Base-by-base conservation (phyloP, 2,113 vertebrate genomes). In the Sorex fumeus region DNA sequence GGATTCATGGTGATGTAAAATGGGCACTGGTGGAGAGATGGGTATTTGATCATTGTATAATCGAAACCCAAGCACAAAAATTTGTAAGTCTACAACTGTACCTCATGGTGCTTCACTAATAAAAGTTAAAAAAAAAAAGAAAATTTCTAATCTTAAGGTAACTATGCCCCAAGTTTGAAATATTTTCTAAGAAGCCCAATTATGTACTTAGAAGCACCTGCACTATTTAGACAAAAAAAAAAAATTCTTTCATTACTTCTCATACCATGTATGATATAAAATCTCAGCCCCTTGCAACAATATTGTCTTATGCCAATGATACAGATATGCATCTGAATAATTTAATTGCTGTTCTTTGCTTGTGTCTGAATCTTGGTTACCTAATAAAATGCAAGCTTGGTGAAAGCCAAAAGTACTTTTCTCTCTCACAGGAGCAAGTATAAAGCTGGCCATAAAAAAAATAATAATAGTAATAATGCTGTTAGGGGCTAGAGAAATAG, bases 401-500 rank as follows among this genome's bases (percentile, higher is more conserved):
- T 30, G 9, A 94, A 90, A 47, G 47, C 69, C 90, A 95, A 91
- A 92, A 86, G n/a, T 88, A 94, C 45, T 47, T 50, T 28, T 50
- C 21, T 81, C 36, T 93, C 40, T 81, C 45, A 36, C 3, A 25
- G 25, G 67, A 47, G 2, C 2, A 64, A 76, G 28, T 89, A 89
- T 27, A 86, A 87, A 45, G 47, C 40, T 87, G 57, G 40, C 1
- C 74, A 75, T 18, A 76, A 9, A 64, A 84, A 87, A 80, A 36
- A 85, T 66, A n/a, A n/a, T n/a, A n/a, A n/a, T n/a, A n/a, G n/a
- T n/a, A n/a, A n/a, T n/a, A n/a, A n/a, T 40, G 40, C 40, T 40
- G 40, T 40, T 40, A 40, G 40, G 40, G 40, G 40, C 40, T 40
- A 40, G 40, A 40, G 40, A 7, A 40, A 40, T 40, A 40, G 40